Conservation (phyloP, 2,113 vertebrate genomes). For the Nothoprocta pentlandii region DNA sequence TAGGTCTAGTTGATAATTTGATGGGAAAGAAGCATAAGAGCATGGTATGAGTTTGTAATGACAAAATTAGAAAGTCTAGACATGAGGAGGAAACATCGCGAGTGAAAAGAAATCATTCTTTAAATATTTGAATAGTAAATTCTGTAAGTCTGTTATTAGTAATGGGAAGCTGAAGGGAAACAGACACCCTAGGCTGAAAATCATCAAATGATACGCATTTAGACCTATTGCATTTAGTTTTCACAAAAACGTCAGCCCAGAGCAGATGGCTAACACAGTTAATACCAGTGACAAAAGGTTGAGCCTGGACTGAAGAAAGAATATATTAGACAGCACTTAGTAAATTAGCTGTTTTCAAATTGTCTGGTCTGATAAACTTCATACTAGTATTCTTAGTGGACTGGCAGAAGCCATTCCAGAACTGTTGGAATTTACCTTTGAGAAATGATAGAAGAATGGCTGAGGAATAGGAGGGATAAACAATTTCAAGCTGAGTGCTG, state of each 20-base stretch:
- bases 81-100: not conserved
- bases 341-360: not conserved
- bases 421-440: not conserved
- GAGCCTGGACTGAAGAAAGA: not conserved
- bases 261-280: not conserved
- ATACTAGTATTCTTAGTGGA: not conserved
- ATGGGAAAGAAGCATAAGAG: not conserved
- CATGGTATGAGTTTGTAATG: not conserved
- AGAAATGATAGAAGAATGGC: not conserved
- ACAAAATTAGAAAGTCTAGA: not conserved
- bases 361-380: not conserved
- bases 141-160: not conserved
- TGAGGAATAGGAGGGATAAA: not conserved
- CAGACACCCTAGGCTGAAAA: not conserved
- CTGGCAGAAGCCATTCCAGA: not conserved
- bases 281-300: not conserved
- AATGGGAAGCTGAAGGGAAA: not conserved
- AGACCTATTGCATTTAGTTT: not conserved
- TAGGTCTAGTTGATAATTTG: not conserved
- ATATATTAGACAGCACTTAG: not conserved
- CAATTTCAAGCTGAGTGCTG: fast-evolving
- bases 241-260: not conserved
- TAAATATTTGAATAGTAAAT: not conserved
- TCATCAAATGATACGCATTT: not conserved
- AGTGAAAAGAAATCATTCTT: not conserved